Base-by-base conservation (phyloP, 2,113 vertebrate genomes). In the Hippocampus zosterae region DNA sequence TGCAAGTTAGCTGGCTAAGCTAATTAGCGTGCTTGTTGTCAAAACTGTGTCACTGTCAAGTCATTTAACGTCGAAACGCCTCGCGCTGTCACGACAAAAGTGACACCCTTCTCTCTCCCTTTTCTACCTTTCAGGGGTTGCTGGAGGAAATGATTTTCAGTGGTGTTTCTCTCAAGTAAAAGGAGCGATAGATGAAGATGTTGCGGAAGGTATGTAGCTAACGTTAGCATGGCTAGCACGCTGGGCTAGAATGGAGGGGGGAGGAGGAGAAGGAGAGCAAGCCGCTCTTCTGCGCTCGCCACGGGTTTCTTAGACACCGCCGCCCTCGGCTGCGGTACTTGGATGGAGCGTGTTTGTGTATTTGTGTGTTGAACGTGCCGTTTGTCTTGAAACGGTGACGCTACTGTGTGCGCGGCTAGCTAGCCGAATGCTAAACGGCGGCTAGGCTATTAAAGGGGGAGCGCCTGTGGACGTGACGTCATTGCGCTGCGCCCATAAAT, bases 91-190 rank as follows among this genome's bases (percentile, higher is more conserved):
- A 41, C 18, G 48, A 52, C 50, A 40, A 6, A 71, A 59, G 75
- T 85, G 71, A 88, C 82, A 33, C 16, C 33, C 42, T 76, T 65
- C 40, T 77, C 33, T 81, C 72, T 65, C 19, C 41, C 23, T 29
- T 27, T 40, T 50, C 13, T 27, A 27, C 42, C 66, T 18, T 50
- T 9, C 84, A 91, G 89, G 89, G 82, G 87, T 88, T 85, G 85
- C 88, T 86, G 88, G 89, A 79, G 89, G 89, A 88, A 91, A 89
- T 86, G 89, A 91, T 86, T 91, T 91, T 42, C 89, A 91, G 84
- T 91, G 89, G 89, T 91, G 89, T 88, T 91, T 91, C 82, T 91
- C 89, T 67, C 89, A 91, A 89, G 89, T 91, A 67, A 91, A 91
- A 84, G 89, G 89, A 81, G 89, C 89, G 52, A 91, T 91, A 89